Evolutionary conservation across 1,140 invertebrate genomes (phyloP).

Genomic region (Diachasmimorpha longicaudata): DNA sequence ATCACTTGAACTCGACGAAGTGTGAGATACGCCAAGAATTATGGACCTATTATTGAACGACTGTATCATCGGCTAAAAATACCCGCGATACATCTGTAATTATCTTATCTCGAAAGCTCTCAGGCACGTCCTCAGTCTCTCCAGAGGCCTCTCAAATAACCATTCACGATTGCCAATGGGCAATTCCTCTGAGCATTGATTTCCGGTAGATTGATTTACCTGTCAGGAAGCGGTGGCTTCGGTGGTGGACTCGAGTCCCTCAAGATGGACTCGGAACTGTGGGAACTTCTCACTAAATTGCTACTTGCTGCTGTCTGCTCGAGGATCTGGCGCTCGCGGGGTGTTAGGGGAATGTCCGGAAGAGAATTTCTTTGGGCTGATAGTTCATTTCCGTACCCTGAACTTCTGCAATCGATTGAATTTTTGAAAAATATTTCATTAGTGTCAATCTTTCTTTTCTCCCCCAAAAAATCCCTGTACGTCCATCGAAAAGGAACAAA

Average conservation of each 20-base stretch:
- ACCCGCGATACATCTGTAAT: too few relatives aligned
- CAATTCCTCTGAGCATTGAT: not conserved
- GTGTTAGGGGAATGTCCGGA: constrained; percentile 83
- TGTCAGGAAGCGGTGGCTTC: constrained; percentile 83
- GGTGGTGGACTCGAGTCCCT: constrained; percentile 77
- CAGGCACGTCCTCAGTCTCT: too few relatives aligned
- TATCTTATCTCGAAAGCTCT: too few relatives aligned
- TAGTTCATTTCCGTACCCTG: constrained; percentile 56
- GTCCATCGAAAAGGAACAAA: not conserved
- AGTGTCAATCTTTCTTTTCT: too few relatives aligned
- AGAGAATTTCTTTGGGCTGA: constrained; percentile 70
- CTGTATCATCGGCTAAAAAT: too few relatives aligned
- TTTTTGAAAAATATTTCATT: not conserved
- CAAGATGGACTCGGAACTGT: constrained; percentile 77
- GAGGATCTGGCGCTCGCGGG: constrained; percentile 74
- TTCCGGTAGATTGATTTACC: constrained; percentile 55
- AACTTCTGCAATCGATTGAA: constrained; percentile 44
- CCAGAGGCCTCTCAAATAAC: too few relatives aligned
- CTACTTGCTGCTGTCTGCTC: constrained; percentile 66
- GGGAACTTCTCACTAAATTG: constrained; percentile 69
- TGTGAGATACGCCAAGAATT: too few relatives aligned
- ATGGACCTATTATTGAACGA: too few relatives aligned
- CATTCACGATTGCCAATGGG: too few relatives aligned
- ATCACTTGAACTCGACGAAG: too few relatives aligned
- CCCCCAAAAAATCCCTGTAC: not conserved